Base-by-base conservation (phyloP, 2,888 invertebrate species). In the Polylopha cassiicola region DNA sequence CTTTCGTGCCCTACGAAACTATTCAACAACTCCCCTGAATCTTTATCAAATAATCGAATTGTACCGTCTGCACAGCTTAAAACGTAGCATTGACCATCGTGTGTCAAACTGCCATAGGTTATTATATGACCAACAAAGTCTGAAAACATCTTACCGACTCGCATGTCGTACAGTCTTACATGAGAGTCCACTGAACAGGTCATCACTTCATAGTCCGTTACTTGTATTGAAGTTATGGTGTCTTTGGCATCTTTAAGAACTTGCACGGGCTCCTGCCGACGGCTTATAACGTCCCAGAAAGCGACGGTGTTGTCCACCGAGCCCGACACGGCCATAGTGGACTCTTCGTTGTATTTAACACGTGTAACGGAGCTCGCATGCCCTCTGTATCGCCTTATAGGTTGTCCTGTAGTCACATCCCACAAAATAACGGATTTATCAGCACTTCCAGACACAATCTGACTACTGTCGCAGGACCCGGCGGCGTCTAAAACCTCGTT, bases 361-460 rank as follows among this genome's bases (percentile, higher is more conserved):
- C 94, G 91, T 24, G 93, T 96, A 0, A 98, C 94, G 2, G 91
- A 89, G 15, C 94, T 93, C 0, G 94, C 95, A 70, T 99, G 99
- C 0, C 93, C 94, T 41, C 98, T 88, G 48, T 95, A 90, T 30
- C 98, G 88, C 30, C 97, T 86, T 18, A 96, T 56, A 0, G 95
- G 91, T 53, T 94, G 91, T 0, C 95, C 98, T 2, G 96, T 95
- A 1, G 94, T 90, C 0, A 99, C 99, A 72, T 99, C 99, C 95
- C 98, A 98, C 16, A 97, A 73, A 39, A 98, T 95, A 1, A 98
- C 92, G 8, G 95, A 93, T 80, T 97, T 97, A 75, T 99, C 99
- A 43, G 92, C 86, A 32, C 98, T 96, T 39, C 95, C 91, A 0
- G 98, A 97, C 17, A 93, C 89, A 37, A 99, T 92, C 61, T 95